Conservation (phyloP, 2,888 invertebrate species). For the Xestia c-nigrum region DNA sequence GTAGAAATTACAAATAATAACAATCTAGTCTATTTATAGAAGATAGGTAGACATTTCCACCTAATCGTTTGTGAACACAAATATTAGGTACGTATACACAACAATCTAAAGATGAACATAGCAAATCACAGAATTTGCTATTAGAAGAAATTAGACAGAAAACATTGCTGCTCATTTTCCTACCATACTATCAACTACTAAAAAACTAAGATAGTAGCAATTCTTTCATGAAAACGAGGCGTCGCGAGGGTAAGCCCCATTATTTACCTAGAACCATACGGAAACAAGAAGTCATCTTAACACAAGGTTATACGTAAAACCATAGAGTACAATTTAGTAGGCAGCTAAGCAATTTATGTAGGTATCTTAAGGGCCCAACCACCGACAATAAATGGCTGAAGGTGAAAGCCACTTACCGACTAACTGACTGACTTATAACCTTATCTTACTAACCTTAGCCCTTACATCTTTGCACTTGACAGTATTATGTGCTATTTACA, state of each 20-base stretch:
- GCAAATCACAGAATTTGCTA: not conserved
- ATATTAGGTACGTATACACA: not conserved
- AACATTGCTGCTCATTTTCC: not conserved
- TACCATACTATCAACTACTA: not conserved
- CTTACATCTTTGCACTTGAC: constrained; percentile 67
- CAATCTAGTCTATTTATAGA: not conserved
- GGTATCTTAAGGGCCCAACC: constrained; percentile 72
- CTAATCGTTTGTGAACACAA: not conserved
- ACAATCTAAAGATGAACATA: not conserved
- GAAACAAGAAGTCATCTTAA: constrained; percentile 37
- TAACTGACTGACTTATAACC: constrained; percentile 76
- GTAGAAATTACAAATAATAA: constrained; percentile 12
- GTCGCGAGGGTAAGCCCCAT: not conserved
- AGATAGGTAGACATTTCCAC: not conserved
- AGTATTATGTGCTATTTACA: constrained; percentile 43
- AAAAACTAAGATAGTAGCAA: not conserved
- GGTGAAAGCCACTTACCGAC: constrained; percentile 75
- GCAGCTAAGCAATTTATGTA: constrained; percentile 70
- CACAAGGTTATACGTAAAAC: constrained; percentile 32
- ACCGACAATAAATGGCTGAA: constrained; percentile 73
- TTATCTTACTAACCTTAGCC: constrained; percentile 68
- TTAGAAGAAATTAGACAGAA: not conserved
- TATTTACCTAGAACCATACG: constrained; percentile 21
- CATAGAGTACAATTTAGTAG: constrained; percentile 55
- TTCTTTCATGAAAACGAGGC: not conserved